Evolutionary conservation across 2,888 invertebrate genomes (phyloP).

Genomic region (Dicranocentrus wangi): DNA sequence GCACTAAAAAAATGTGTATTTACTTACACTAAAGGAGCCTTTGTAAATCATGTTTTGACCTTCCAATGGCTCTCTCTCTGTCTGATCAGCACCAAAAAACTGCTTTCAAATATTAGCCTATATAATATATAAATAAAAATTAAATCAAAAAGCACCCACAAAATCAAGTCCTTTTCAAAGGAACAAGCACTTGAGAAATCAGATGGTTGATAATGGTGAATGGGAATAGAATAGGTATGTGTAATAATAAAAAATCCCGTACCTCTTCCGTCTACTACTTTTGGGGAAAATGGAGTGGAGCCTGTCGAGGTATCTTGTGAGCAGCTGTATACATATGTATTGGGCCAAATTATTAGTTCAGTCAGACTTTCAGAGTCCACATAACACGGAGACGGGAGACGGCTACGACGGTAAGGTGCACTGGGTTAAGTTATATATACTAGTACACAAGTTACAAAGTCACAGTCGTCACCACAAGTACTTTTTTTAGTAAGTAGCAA

Average conservation of each 20-base stretch:
- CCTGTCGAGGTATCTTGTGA: conserved; percentile 25
- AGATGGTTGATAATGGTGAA: too few species aligned
- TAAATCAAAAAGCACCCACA: not conserved
- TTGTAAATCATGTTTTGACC: conserved; percentile 52
- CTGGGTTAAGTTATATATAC: too few species aligned
- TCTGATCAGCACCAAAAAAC: not conserved
- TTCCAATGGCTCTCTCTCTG: conserved; percentile 39
- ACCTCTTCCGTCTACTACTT: not conserved
- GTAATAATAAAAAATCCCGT: not conserved
- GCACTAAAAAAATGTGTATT: not conserved
- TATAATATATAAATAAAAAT: not conserved
- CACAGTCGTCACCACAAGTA: too few species aligned
- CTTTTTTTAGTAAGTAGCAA: too few species aligned
- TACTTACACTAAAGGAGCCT: conserved; percentile 49
- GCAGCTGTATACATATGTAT: not conserved
- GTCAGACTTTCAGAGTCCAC: not conserved
- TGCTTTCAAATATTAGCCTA: not conserved
- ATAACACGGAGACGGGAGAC: not conserved
- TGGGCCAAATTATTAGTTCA: not conserved
- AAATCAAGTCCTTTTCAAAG: not conserved
- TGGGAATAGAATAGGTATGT: not conserved
- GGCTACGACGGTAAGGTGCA: not conserved
- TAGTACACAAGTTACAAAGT: too few species aligned
- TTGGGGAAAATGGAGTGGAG: conserved; percentile 26
- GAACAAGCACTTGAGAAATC: not conserved